Conservation (phyloP, 2,797 vertebrate genomes). For the Sebastes itinus region DNA sequence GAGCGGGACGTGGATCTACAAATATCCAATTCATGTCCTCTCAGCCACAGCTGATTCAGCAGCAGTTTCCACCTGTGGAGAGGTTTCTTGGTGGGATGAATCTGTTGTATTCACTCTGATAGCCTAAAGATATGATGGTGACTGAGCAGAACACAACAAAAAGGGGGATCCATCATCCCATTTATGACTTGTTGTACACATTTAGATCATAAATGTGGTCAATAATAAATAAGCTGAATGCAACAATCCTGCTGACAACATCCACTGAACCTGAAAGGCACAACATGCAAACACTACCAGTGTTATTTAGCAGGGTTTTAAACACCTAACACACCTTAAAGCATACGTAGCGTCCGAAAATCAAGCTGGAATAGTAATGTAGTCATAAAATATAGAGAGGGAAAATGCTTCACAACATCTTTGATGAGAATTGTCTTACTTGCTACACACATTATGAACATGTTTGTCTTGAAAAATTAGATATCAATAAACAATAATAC, state of each 20-base stretch:
- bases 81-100: slow-evolving; percentile 7
- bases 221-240: background rate
- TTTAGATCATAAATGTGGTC: background rate
- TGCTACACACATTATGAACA: background rate
- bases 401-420: too few species aligned
- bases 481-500: background rate
- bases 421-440: background rate
- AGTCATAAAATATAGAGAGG: background rate
- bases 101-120: slow-evolving; percentile 11
- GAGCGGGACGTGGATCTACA: slow-evolving; percentile 21
- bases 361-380: background rate
- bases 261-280: background rate
- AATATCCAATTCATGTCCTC: slow-evolving; percentile 13
- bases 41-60: background rate
- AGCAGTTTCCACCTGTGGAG: slow-evolving; percentile 1
- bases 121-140: background rate
- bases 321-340: too few species aligned
- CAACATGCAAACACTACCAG: background rate
- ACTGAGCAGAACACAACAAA: background rate
- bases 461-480: background rate
- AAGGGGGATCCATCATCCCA: background rate
- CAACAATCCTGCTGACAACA: background rate
- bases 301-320: background rate
- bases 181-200: background rate
- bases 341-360: background rate